Evolutionary conservation across 2,113 vertebrate species (phyloP).

Genomic region (Ceyx cyanopectus): DNA sequence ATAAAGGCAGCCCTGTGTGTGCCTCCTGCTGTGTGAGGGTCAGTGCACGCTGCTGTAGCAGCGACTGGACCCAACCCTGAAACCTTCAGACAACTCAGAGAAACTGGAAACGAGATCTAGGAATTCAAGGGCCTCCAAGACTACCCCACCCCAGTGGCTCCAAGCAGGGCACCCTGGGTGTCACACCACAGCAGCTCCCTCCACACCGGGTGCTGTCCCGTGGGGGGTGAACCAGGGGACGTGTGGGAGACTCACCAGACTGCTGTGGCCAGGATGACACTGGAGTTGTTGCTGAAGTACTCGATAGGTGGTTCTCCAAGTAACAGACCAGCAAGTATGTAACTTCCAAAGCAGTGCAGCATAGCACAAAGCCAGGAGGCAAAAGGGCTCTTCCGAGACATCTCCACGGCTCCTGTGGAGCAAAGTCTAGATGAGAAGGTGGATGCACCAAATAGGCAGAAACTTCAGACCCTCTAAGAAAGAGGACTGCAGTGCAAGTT

Average conservation of each 20-base stretch:
- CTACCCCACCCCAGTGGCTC: neutral
- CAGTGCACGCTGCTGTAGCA: neutral
- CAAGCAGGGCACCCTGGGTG: neutral
- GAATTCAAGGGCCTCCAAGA: neutral
- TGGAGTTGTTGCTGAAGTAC: conserved; percentile 95
- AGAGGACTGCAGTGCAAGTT: neutral
- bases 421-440: neutral
- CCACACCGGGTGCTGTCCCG: fast-evolving
- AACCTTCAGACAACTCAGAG: neutral
- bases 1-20: neutral
- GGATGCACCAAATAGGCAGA: neutral
- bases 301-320: conserved; percentile 89
- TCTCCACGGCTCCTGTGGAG: conserved; percentile 87
- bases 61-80: neutral
- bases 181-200: neutral
- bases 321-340: conserved; percentile 92
- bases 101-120: neutral
- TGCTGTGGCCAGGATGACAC: conserved; percentile 91
- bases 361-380: conserved; percentile 97
- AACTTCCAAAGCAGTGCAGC: conserved; percentile 98
- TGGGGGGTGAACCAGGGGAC: neutral
- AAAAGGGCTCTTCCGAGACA: conserved; percentile 90
- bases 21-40: too few relatives aligned
- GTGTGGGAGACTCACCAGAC: conserved; percentile 86
- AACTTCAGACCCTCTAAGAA: neutral